phyloP scores from a whole-genome alignment of 2,113 vertebrate species.

The Paramormyrops kingsleyae region DNA sequence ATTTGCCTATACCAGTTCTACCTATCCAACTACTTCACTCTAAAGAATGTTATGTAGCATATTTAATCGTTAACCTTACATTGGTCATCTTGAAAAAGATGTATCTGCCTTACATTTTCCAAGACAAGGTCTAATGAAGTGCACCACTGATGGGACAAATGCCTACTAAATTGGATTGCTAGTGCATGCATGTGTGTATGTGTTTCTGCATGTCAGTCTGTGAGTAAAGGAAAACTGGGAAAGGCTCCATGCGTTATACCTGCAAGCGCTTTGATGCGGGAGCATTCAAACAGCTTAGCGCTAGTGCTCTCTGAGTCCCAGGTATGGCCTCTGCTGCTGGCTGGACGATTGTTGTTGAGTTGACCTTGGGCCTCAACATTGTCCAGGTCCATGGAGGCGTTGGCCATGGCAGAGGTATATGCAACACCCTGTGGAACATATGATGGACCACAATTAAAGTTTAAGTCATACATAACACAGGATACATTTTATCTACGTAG shows the following conservation, averaged over 20 bases:
- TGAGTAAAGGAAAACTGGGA: constrained; percentile 27
- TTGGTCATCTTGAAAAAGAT: not conserved
- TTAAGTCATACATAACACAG: not conserved
- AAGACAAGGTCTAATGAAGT: not conserved
- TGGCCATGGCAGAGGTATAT: constrained; percentile 69
- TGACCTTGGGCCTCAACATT: constrained; percentile 76
- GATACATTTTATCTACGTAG: not conserved
- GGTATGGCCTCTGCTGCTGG: constrained; percentile 50
- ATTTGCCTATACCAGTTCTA: not conserved
- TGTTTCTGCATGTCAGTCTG: constrained; percentile 19
- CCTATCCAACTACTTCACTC: not conserved
- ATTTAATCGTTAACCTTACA: not conserved
- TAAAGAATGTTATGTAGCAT: not conserved
- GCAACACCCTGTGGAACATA: constrained; percentile 21
- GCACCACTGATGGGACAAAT: not conserved
- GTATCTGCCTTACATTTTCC: not conserved
- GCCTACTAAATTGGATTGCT: not conserved
- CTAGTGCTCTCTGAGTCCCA: constrained; percentile 75
- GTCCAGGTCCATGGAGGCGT: constrained; percentile 76
- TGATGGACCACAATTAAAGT: not conserved
- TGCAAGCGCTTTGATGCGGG: constrained; percentile 84
- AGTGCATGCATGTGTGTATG: not conserved
- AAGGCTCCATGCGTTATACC: constrained; percentile 51
- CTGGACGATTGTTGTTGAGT: constrained; percentile 76
- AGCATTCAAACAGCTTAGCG: constrained; percentile 84